phyloP scores from a whole-genome alignment of 2,888 invertebrate genomes.

The Eurytoma californica region DNA sequence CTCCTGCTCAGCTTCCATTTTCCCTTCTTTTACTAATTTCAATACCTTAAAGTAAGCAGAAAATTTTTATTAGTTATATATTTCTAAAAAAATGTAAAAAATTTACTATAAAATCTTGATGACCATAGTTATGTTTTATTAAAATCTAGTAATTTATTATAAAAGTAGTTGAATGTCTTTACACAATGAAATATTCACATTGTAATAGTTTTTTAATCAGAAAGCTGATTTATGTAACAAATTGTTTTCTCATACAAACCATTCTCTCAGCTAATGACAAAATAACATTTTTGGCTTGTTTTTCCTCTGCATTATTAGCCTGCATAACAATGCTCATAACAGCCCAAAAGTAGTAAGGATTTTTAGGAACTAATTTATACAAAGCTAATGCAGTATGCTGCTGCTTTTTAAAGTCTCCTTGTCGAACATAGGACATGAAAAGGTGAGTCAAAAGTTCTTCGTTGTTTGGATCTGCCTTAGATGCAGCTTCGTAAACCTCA shows the following conservation, averaged over 20 bases:
- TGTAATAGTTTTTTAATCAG: too few relatives aligned
- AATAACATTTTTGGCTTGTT: slow-evolving; percentile 80
- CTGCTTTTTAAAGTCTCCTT: slow-evolving; percentile 92
- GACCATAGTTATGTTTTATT: too few relatives aligned
- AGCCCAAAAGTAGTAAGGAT: slow-evolving; percentile 98
- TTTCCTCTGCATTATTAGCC: slow-evolving; percentile 77
- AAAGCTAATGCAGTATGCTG: slow-evolving; percentile 92
- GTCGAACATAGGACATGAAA: slow-evolving; percentile 96
- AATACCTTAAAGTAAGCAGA: slow-evolving; percentile 63
- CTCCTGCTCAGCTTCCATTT: slow-evolving; percentile 95
- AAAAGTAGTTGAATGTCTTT: too few relatives aligned
- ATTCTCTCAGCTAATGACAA: slow-evolving; percentile 94
- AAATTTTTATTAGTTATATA: background rate
- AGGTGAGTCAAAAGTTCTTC: slow-evolving; percentile 95
- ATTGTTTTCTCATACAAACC: slow-evolving; percentile 76
- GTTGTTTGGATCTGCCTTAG: slow-evolving; percentile 88
- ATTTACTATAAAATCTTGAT: background rate
- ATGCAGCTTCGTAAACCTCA: slow-evolving; percentile 91
- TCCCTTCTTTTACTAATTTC: slow-evolving; percentile 90
- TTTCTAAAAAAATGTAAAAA: background rate
- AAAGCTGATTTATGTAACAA: background rate
- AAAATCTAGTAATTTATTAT: too few relatives aligned
- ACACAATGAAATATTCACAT: too few relatives aligned
- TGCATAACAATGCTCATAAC: slow-evolving; percentile 98
- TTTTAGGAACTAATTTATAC: slow-evolving; percentile 93